Conservation (phyloP, 2,797 vertebrate genomes). For the Hoplostethus atlanticus region DNA sequence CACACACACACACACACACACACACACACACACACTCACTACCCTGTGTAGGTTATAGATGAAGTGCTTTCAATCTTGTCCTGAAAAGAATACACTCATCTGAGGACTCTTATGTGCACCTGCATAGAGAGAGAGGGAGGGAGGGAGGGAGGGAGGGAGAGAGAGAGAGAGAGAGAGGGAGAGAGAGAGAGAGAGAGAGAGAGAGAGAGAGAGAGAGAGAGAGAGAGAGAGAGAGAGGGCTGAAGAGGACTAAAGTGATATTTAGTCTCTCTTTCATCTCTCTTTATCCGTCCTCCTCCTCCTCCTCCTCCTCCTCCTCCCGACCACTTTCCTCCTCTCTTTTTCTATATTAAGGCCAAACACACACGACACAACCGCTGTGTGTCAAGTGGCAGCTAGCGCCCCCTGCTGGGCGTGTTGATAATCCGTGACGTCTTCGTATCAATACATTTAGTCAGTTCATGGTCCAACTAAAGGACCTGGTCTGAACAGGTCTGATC, state of each 20-base stretch:
- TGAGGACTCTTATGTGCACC: conserved; percentile 77
- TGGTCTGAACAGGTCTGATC: too few species aligned
- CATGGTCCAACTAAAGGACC: too few species aligned
- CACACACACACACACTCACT: conserved; percentile 16
- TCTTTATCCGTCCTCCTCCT: not conserved
- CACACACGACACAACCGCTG: not conserved
- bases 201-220: conserved; percentile 1
- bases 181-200: not conserved
- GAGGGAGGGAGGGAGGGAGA: conserved; percentile 5
- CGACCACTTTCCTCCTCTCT: not conserved
- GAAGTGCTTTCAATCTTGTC: conserved; percentile 72
- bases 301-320: not conserved
- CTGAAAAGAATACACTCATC: conserved; percentile 72
- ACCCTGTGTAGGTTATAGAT: conserved; percentile 69
- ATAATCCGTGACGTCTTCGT: too few species aligned
- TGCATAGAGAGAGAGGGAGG: conserved; percentile 51
- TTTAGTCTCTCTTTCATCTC: conserved; percentile 51
- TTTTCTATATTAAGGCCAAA: not conserved
- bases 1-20: not conserved
- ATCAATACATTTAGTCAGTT: too few species aligned
- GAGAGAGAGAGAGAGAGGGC: not conserved
- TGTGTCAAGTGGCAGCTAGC: too few species aligned
- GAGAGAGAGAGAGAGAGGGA: too few species aligned
- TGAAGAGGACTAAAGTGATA: conserved; percentile 47
- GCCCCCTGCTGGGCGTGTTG: too few species aligned